phyloP scores from a whole-genome alignment of 2,888 invertebrate species.

The Sepioteuthis lessoniana region DNA sequence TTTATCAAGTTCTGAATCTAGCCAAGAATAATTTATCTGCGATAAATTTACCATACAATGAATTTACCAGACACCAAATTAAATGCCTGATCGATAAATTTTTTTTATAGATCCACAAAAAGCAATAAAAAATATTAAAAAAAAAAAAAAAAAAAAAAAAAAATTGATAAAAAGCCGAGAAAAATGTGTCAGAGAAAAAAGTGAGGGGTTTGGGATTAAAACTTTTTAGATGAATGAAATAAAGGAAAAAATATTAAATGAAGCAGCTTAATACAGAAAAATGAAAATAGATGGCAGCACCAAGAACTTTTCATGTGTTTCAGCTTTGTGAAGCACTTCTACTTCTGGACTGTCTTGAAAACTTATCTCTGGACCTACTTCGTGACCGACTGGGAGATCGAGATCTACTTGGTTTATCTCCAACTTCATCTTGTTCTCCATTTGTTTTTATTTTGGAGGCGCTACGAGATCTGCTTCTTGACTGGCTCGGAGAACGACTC shows the following conservation, averaged over 20 bases:
- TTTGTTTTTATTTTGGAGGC: slow-evolving; percentile 46
- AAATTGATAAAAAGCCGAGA: neutral
- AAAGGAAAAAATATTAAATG: neutral
- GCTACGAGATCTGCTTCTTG: slow-evolving; percentile 48
- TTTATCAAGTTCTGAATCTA: no score
- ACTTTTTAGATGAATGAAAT: neutral
- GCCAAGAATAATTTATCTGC: no score
- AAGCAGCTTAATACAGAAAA: neutral
- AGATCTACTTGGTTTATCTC: neutral
- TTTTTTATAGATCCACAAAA: no score
- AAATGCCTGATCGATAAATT: no score
- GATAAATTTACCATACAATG: no score
- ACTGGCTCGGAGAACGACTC: slow-evolving; percentile 51
- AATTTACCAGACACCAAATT: no score
- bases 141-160: no score
- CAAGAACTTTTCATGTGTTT: neutral
- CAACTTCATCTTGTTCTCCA: slow-evolving; percentile 48
- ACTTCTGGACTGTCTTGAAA: slow-evolving; percentile 50
- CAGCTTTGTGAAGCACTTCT: slow-evolving; percentile 49
- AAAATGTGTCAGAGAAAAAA: neutral
- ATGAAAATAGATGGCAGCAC: neutral
- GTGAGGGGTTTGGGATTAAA: neutral
- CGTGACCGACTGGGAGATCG: slow-evolving; percentile 40
- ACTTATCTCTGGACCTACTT: slow-evolving; percentile 50
- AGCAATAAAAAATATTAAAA: no score